phyloP scores from a whole-genome alignment of 2,888 invertebrate species.

The Callyntrura guangdongensis region DNA sequence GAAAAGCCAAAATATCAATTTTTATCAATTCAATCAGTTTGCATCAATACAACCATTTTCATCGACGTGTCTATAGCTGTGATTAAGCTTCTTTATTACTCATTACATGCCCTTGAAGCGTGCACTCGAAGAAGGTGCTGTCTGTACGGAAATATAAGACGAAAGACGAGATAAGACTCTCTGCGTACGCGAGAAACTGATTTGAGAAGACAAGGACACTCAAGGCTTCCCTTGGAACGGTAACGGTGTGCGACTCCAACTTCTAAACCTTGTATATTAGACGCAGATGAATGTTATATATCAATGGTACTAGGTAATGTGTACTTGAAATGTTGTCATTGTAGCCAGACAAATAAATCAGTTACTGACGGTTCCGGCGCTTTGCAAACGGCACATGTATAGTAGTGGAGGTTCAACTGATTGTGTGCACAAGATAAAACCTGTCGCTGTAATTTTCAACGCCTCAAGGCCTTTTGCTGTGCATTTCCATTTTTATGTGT shows the following conservation, averaged over 20 bases:
- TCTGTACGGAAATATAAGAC: neutral
- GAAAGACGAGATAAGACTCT: neutral
- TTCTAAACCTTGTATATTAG: too few relatives aligned
- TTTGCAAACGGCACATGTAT: neutral
- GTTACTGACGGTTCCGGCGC: neutral
- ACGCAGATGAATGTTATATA: neutral
- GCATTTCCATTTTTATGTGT: neutral
- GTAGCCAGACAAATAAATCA: neutral
- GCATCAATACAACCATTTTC: too few relatives aligned
- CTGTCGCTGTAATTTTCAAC: neutral
- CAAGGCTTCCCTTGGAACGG: conserved; percentile 45
- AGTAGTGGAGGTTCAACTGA: neutral
- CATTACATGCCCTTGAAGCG: too few relatives aligned
- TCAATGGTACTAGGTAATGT: neutral
- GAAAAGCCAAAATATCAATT: too few relatives aligned
- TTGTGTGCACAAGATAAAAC: neutral
- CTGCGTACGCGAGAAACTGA: neutral
- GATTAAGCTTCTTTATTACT: too few relatives aligned
- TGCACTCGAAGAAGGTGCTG: neutral
- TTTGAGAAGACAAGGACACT: conserved; percentile 57
- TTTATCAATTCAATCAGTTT: too few relatives aligned
- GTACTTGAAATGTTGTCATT: neutral
- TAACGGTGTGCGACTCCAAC: neutral
- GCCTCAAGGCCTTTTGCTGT: neutral
- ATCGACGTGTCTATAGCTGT: too few relatives aligned